A percentile compares a stretch with the other conserved stretches of the same genome.
phyloP scores from a whole-genome alignment of 2,888 invertebrate species.

The Epinotia nisella region DNA sequence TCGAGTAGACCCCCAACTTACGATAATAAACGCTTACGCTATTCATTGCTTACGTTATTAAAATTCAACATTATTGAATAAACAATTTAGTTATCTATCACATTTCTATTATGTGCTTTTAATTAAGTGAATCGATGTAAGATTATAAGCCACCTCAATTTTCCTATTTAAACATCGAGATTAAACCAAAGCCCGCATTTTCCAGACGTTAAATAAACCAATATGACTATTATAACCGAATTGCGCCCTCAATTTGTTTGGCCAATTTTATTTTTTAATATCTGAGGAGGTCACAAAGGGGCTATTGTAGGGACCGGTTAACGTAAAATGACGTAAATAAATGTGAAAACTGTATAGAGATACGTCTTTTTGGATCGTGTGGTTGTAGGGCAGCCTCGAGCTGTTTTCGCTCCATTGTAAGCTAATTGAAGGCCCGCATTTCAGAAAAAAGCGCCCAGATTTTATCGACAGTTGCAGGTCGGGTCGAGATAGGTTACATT shows the following conservation, averaged over 20 bases:
- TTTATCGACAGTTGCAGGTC: constrained; percentile 24
- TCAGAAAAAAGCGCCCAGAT: constrained; percentile 22
- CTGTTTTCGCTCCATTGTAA: constrained; percentile 26
- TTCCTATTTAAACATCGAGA: background rate
- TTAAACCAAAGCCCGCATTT: background rate
- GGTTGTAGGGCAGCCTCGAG: constrained; percentile 5
- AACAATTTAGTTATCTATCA: background rate
- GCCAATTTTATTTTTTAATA: constrained; percentile 30
- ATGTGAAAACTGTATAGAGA: background rate
- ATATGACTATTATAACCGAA: constrained; percentile 7
- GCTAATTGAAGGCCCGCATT: constrained; percentile 27
- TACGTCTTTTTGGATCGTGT: background rate
- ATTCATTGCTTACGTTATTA: background rate
- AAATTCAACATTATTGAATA: background rate
- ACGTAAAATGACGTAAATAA: background rate
- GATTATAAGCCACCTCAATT: background rate
- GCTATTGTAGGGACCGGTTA: background rate
- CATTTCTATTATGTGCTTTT: background rate
- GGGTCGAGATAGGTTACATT: constrained; percentile 4
- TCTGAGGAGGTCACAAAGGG: constrained; percentile 14
- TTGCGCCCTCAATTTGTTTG: constrained; percentile 20
- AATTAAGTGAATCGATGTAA: background rate
- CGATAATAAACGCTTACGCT: no score
- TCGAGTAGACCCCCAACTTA: no score
- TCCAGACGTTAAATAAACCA: background rate